Conservation (phyloP, 2,113 vertebrate genomes). For the Benitochromis conjunctus region DNA sequence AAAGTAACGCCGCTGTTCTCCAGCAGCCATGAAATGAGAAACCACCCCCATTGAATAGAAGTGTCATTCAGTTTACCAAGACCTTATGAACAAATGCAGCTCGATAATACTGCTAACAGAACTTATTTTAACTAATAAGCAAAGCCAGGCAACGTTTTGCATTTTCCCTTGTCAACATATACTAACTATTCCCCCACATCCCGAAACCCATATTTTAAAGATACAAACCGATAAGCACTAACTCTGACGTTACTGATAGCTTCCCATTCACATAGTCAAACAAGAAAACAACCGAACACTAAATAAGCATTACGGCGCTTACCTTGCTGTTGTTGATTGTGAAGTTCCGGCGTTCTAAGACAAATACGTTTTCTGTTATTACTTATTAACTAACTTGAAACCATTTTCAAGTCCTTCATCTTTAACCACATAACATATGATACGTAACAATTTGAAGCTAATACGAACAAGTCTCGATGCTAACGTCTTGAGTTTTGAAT, state of each 20-base stretch:
- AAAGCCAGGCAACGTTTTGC: background rate
- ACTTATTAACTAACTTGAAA: background rate
- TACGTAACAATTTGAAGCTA: background rate
- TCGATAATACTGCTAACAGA: background rate
- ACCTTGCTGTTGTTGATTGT: slow-evolving; percentile 3
- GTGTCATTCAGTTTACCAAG: background rate
- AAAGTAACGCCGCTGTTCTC: background rate
- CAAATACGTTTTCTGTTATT: background rate
- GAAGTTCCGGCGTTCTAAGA: background rate
- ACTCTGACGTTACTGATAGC: background rate
- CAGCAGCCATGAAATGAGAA: background rate
- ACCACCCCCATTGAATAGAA: too few relatives aligned
- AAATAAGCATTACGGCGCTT: background rate
- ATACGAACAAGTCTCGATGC: background rate
- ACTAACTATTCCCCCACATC: too few relatives aligned
- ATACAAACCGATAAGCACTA: background rate
- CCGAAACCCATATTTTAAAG: background rate
- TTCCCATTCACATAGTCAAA: background rate
- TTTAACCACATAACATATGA: background rate
- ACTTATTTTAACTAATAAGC: background rate
- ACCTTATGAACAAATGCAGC: background rate
- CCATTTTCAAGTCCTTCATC: background rate
- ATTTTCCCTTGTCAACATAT: background rate
- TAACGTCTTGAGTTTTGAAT: slow-evolving; percentile 68
- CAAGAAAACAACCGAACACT: background rate